Base-by-base conservation (phyloP, 2,797 vertebrate species). In the Enteromius treurensis region DNA sequence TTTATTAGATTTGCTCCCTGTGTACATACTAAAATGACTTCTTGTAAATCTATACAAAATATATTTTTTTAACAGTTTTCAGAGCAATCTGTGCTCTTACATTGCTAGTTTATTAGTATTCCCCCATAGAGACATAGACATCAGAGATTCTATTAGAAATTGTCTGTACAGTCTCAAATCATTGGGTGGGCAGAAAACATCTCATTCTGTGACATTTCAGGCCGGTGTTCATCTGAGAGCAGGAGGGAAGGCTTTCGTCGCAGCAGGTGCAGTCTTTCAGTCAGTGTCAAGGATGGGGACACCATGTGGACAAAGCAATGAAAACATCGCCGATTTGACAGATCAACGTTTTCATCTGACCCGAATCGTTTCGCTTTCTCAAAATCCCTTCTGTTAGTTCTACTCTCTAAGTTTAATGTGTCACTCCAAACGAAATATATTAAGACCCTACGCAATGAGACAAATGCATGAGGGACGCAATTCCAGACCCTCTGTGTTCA, bases 1-100 rank as follows among this genome's bases (percentile, higher is more conserved):
- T 90, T 91, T 90, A 91, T 90, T 90, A 79, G 78, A 84, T 87
- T 86, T 88, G 80, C 55, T 90, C 84, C 84, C 84, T 86, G 87
- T 86, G 67, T 86, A 87, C 83, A 86, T 86, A 84, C 86, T 86
- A 86, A 81, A 87, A 86, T 49, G 75, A 83, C 81, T 86, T 89
- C 60, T 64, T 64, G 26, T 74, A 82, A 87, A 84, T 75, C 86
- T 88, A 87, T 90, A 87, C 86, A 90, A 82, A 45, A 86, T 45
- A 78, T 68, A 83, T 84, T 42, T 83, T 83, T 83, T 82, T 68
- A 87, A 79, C 79, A 77, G 73, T 86, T 85, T 37, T 69, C 40
- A 74, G 60, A 85, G 79, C 69, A 73, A 58, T 73, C 78, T 85
- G 60, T 84, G 75, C 29, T 77, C 74, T 86, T 81, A 84, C 37